Base-by-base conservation (phyloP, 2,888 invertebrate species). In the Erynnis tages region DNA sequence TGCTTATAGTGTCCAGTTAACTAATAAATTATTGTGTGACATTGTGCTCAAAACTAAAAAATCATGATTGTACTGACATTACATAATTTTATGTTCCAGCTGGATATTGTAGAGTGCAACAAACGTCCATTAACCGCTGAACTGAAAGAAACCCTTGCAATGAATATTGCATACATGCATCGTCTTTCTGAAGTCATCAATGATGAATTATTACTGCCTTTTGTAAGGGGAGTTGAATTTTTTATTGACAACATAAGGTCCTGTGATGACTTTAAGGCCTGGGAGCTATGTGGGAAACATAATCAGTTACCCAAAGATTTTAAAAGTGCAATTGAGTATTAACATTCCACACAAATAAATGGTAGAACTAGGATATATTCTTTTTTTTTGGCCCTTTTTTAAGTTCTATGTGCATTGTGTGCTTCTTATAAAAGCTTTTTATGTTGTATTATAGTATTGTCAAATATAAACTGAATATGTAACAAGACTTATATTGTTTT, bases 241-340 rank as follows among this genome's bases (percentile, higher is more conserved):
- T 90, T 76, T 55, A 60, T 89, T 4, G 83, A 90, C 52, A 82
- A 76, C 60, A 69, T 90, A 13, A 71, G 90, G 27, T 76, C 84
- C 14, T 76, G 81, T 57, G 88, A 86, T 63, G 89, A 90, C 56
- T 87, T 82, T 58, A 86, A 87, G 59, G 90, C 90, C 35, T 90
- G 90, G 90, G 84, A 83, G 56, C 66, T 86, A 1, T 80, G 85
- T 61, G 81, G 87, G 35, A 86, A 83, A 66, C 77, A 80, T 47
- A 73, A 77, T 54, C 82, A 87, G 60, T 50, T 82, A 69, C 87
- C 90, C 61, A 84, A 88, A 62, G 85, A 85, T 58, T 90, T 90
- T 55, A 84, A 82, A 61, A 82, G 71, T 73, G 80, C 85, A 67
- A 87, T 88, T 63, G 86, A 89, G 60, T 89, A 87, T 73, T 89